These are phyloP conservation scores for Drosophila setifemur DNA, from an alignment of 1,140 invertebrate species.

Conservation along the genomic window DNA sequence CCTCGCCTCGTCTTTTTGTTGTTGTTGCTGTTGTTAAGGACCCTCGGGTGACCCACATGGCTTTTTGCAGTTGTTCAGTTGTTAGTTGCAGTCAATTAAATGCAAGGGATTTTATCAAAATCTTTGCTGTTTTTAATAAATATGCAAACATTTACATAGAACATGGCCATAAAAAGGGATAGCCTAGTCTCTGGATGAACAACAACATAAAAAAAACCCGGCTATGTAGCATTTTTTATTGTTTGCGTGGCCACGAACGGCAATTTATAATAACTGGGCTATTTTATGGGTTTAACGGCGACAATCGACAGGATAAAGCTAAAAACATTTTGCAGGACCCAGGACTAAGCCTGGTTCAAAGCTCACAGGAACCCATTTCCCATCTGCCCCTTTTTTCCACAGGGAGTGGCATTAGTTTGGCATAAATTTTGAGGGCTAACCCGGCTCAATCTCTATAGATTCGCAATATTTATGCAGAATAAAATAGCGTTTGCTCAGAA, in stretches of 20 bases:
- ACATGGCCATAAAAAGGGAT: conserved; percentile 28
- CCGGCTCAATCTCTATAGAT: neutral
- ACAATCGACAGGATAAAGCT: conserved; percentile 71
- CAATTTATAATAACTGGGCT: conserved; percentile 62
- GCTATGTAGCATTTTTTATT: conserved; percentile 22
- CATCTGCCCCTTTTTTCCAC: too few species aligned
- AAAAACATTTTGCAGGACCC: conserved; percentile 66
- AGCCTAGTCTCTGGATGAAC: too few species aligned
- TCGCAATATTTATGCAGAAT: conserved; percentile 61
- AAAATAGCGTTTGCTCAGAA: conserved; percentile 46
- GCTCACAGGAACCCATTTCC: conserved; percentile 1
- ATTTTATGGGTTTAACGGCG: conserved; percentile 63
- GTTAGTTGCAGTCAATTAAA: conserved; percentile 76
- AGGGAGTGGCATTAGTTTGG: conserved; percentile 60
- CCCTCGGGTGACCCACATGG: conserved; percentile 49
- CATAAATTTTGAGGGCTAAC: conserved; percentile 56
- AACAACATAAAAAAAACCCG: conserved; percentile 1
- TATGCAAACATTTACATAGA: conserved; percentile 67
- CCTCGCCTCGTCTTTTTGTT: neutral
- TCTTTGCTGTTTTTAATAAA: conserved; percentile 73
- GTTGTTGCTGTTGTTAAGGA: conserved; percentile 4
- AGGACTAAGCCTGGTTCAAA: conserved; percentile 43
- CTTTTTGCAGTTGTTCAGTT: conserved; percentile 38
- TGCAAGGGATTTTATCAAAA: conserved; percentile 68
- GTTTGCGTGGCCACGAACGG: conserved; percentile 25